Conservation (phyloP, 2,797 vertebrate species). For the Poeciliopsis turneri region DNA sequence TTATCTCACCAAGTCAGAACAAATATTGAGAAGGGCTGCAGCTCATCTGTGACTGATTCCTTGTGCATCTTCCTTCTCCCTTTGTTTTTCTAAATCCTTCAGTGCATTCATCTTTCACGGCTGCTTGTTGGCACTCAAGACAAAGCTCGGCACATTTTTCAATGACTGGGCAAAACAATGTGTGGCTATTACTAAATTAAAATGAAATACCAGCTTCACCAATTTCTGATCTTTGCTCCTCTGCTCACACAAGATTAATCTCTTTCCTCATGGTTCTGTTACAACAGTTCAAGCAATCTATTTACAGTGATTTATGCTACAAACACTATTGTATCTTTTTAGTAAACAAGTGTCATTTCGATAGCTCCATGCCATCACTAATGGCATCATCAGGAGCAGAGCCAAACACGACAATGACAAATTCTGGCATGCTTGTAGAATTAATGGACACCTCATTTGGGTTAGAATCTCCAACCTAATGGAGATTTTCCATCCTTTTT, state of each 20-base stretch:
- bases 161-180: background rate
- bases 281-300: constrained; percentile 15
- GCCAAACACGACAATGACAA: constrained; percentile 39
- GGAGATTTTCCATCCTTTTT: constrained; percentile 6
- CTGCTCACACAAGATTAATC: constrained; percentile 42
- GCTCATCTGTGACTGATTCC: constrained; percentile 10
- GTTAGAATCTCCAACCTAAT: constrained; percentile 6
- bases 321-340: constrained; percentile 31
- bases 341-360: constrained; percentile 47
- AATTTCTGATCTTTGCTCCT: constrained; percentile 19
- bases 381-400: constrained; percentile 12
- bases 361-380: constrained; percentile 20
- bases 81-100: constrained; percentile 12
- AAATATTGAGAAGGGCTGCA: background rate
- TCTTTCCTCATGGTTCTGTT: constrained; percentile 34
- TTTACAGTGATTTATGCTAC: constrained; percentile 46
- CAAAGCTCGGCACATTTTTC: constrained; percentile 28
- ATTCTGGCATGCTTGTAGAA: constrained; percentile 25
- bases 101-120: constrained; percentile 21
- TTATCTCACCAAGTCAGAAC: background rate
- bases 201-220: constrained; percentile 4
- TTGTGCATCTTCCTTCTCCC: background rate
- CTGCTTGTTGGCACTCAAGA: constrained; percentile 24
- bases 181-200: constrained; percentile 13
- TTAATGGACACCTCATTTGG: constrained; percentile 40